Percentiles rank a stretch among this genome's conserved stretches.
Evolutionary conservation across 2,888 invertebrate genomes (phyloP).

Genomic region (Amiota minor): DNA sequence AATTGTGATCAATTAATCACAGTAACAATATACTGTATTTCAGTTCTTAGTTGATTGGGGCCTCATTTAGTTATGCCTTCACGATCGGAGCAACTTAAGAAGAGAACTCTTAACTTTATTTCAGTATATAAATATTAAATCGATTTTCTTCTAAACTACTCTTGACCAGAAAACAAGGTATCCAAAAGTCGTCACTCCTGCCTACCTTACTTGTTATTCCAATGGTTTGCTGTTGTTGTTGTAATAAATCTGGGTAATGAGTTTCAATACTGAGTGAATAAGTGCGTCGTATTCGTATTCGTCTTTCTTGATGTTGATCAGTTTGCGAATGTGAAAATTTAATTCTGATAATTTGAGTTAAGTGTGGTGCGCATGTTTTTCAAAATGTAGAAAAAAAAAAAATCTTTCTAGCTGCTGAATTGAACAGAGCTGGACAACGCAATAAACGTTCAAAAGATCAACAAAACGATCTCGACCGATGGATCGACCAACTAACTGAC

Average conservation of each 20-base stretch:
- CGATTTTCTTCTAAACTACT: too few relatives aligned
- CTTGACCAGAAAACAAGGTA: too few relatives aligned
- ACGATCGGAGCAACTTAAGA: too few relatives aligned
- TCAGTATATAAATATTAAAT: too few relatives aligned
- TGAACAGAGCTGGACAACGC: neutral
- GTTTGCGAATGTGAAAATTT: constrained; percentile 45
- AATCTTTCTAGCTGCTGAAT: constrained; percentile 21
- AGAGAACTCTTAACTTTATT: too few relatives aligned
- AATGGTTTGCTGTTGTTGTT: neutral
- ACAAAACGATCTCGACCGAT: neutral
- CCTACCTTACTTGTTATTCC: too few relatives aligned
- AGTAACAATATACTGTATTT: too few relatives aligned
- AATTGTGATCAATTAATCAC: too few relatives aligned
- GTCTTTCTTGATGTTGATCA: constrained; percentile 31
- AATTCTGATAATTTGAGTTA: constrained; percentile 63
- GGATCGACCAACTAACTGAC: constrained; percentile 12
- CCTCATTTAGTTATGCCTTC: too few relatives aligned
- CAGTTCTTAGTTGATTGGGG: too few relatives aligned
- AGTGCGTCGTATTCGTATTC: neutral
- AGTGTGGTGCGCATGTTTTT: constrained; percentile 47
- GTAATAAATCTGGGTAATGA: neutral
- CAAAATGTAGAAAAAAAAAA: constrained; percentile 3
- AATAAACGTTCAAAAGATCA: neutral
- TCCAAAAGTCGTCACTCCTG: too few relatives aligned
- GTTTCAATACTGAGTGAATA: too few relatives aligned